phyloP scores from a whole-genome alignment of 2,888 invertebrate genomes.

The Crocallis elinguaria region DNA sequence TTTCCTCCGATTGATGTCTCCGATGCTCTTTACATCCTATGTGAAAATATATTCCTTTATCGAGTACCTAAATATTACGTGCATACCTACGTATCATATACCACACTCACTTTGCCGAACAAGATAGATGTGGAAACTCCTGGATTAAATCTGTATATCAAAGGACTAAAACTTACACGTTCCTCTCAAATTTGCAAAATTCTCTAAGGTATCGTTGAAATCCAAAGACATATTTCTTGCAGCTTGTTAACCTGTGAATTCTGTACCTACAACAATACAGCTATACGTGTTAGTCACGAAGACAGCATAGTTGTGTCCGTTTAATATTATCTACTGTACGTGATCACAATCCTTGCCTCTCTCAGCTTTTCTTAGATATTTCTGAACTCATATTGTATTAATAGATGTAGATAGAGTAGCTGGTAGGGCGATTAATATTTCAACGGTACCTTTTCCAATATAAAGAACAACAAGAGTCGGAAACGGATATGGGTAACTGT shows the following conservation, averaged over 20 bases:
- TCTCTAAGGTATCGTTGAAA: not conserved
- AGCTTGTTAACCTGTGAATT: conserved; percentile 1
- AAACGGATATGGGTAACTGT: not conserved
- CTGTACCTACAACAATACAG: conserved; percentile 4
- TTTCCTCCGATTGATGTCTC: no score
- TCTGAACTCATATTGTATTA: conserved; percentile 29
- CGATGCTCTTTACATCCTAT: no score
- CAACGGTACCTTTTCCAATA: conserved; percentile 5
- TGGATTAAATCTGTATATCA: no score
- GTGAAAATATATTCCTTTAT: no score
- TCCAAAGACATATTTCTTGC: not conserved
- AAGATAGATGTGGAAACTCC: no score
- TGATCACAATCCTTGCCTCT: conserved; percentile 42
- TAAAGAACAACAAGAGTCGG: not conserved
- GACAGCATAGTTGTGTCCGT: conserved; percentile 66
- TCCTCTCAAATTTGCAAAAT: not conserved
- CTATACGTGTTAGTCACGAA: conserved; percentile 65
- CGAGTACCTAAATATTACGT: no score
- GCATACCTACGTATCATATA: no score
- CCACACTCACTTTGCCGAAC: no score
- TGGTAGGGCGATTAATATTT: conserved; percentile 22
- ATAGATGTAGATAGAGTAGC: conserved; percentile 29
- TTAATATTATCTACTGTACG: conserved; percentile 73
- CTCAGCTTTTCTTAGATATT: conserved; percentile 31
- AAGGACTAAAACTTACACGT: not conserved